Evolutionary conservation across 1,140 invertebrate genomes (phyloP).

Genomic region (Goniozus legneri): DNA sequence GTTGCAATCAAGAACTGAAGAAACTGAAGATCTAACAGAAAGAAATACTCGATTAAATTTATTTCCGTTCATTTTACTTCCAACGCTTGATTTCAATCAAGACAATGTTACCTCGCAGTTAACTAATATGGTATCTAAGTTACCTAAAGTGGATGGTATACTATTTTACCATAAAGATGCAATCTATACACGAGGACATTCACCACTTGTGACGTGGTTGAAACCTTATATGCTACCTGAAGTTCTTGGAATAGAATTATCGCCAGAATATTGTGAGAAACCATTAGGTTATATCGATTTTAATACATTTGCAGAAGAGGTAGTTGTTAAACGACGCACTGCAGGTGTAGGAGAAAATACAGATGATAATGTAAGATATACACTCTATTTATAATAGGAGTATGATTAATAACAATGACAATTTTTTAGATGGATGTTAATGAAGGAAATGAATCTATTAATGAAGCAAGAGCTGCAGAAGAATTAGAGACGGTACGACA

Average conservation of each 20-base stretch:
- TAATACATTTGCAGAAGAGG: constrained; percentile 26
- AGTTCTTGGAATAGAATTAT: constrained; percentile 61
- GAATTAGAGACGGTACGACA: too few relatives aligned
- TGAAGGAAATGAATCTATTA: too few relatives aligned
- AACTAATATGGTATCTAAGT: constrained; percentile 12
- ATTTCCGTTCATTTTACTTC: constrained; percentile 54
- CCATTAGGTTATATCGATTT: constrained; percentile 46
- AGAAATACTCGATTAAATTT: constrained; percentile 49
- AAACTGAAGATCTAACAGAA: constrained; percentile 52
- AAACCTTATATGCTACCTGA: constrained; percentile 84
- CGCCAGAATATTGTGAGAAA: constrained; percentile 40
- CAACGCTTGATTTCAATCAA: constrained; percentile 46
- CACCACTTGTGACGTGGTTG: constrained; percentile 85
- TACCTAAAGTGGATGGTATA: constrained; percentile 66
- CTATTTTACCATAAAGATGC: constrained; percentile 79
- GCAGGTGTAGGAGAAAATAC: too few relatives aligned
- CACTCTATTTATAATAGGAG: too few relatives aligned
- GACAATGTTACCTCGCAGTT: constrained; percentile 35
- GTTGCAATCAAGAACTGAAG: constrained; percentile 66
- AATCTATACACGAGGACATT: constrained; percentile 72
- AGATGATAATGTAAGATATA: too few relatives aligned
- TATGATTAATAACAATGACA: constrained; percentile 3
- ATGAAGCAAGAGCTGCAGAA: too few relatives aligned
- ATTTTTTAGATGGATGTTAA: too few relatives aligned
- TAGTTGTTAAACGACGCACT: too few relatives aligned